phyloP scores from a whole-genome alignment of 2,797 vertebrate species.

The Coregonus ussuriensis region DNA sequence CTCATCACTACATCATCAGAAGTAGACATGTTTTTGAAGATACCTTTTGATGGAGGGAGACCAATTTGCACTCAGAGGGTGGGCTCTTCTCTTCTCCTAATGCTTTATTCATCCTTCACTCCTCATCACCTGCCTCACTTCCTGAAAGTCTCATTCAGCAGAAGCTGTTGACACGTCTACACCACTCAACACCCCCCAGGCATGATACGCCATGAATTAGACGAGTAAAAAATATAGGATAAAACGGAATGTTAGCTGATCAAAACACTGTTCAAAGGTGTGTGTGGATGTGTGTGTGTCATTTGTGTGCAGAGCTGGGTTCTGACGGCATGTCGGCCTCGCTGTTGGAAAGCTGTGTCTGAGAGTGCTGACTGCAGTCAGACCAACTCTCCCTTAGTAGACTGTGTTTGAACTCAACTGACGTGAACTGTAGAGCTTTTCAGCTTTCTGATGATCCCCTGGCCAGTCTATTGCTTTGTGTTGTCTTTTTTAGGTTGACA shows the following conservation, averaged over 20 bases:
- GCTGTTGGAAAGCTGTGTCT: neutral
- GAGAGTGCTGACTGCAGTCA: neutral
- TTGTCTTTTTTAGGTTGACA: neutral
- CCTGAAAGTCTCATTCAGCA: constrained; percentile 42
- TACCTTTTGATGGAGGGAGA: neutral
- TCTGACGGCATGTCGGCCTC: neutral
- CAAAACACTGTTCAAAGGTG: constrained; percentile 31
- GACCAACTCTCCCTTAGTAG: neutral
- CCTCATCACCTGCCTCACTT: constrained; percentile 37
- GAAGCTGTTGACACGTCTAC: constrained; percentile 48
- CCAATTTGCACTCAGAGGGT: neutral
- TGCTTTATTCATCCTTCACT: constrained; percentile 29
- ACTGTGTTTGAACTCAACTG: neutral
- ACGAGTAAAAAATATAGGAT: neutral
- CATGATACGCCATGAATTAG: constrained; percentile 17
- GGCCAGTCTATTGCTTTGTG: neutral
- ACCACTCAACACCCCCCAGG: constrained; percentile 27
- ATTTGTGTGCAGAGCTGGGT: constrained; percentile 12
- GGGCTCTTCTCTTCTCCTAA: neutral
- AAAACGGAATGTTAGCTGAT: constrained; percentile 34
- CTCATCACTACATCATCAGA: neutral
- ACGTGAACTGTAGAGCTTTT: neutral
- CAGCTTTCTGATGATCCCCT: neutral
- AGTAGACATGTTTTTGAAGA: neutral
- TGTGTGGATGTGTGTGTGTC: neutral